Evolutionary conservation across 2,797 vertebrate genomes (phyloP).

Genomic region (Lateolabrax maculatus): DNA sequence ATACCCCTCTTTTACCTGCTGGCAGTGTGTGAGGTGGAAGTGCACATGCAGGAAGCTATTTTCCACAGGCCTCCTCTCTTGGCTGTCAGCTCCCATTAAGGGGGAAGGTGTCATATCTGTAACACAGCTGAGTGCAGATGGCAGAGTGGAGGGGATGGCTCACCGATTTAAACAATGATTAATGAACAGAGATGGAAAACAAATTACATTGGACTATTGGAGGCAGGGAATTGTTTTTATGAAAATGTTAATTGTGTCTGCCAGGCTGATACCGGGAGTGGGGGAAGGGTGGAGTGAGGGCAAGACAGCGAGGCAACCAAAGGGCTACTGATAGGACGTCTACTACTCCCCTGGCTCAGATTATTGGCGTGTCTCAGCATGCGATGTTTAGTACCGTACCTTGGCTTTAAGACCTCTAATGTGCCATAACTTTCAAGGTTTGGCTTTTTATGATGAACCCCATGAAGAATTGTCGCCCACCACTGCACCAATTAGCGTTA

Average conservation of each 20-base stretch:
- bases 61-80: constrained; percentile 97
- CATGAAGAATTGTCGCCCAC: constrained; percentile 81
- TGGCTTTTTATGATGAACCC: constrained; percentile 81
- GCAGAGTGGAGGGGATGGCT: constrained; percentile 99
- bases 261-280: constrained; percentile 88
- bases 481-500: constrained; percentile 84
- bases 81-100: constrained; percentile 99
- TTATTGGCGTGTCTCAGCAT: constrained; percentile 74
- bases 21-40: constrained; percentile 97
- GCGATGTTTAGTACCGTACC: constrained; percentile 78
- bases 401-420: constrained; percentile 79
- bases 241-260: constrained; percentile 99
- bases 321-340: constrained; percentile 79
- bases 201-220: constrained; percentile 99
- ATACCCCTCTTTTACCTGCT: constrained; percentile 99
- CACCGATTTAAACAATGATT: constrained; percentile 99
- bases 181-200: constrained; percentile 99
- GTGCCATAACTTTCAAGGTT: constrained; percentile 82
- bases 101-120: constrained; percentile 99
- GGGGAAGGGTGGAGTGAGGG: constrained; percentile 78
- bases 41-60: constrained; percentile 99
- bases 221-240: constrained; percentile 99
- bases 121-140: constrained; percentile 99
- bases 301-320: constrained; percentile 71
- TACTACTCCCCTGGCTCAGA: constrained; percentile 78